Base-by-base conservation (phyloP, 2,797 vertebrate species). In the Linurgus olivaceus region DNA sequence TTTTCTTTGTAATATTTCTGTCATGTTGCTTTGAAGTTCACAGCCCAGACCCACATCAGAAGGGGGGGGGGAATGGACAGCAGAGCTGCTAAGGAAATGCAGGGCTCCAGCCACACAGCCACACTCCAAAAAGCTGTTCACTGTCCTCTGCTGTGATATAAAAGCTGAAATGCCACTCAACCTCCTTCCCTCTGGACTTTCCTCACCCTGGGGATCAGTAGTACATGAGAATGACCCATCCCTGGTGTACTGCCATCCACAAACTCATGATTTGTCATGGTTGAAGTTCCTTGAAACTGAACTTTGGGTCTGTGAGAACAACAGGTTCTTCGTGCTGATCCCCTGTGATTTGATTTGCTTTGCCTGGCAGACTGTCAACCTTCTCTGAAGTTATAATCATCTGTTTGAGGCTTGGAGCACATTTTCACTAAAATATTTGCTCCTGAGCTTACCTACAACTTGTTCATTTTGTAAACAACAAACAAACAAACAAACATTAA, bases 251-350 rank as follows among this genome's bases (percentile, higher is more conserved):
- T 74, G 83, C 80, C 88, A 92, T 96, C 79, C 92, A 85, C 93
- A 93, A 95, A 72, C 83, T 95, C 94, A 81, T 93, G 93, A 96
- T 97, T 94, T 94, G 92, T 96, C 81, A 93, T 93, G 94, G 94
- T 88, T 94, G 87, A 88, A 85, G 90, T 48, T 93, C 88, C 94
- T 82, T 95, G 91, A 94, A 94, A 92, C 96, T 77, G 77, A 94
- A 94, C 91, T 93, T 93, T 31, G 87, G 67, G 55, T 84, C 84
- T 94, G 89, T 72, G 93, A 89, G 89, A 96, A 90, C 94, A 94
- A 91, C 82, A 94, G 83, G 94, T 90, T 93, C 82, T 88, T 77
- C 31, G 0, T 35, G 37, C 61, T 31, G 66, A 55, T 95, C 95
- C 94, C 94, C 48, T 70, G 92, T 86, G 96, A 78, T 44, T 94